These are phyloP conservation scores for Lutjanus erythropterus DNA, from an alignment of 2,113 vertebrate species.

Conservation along the genomic window DNA sequence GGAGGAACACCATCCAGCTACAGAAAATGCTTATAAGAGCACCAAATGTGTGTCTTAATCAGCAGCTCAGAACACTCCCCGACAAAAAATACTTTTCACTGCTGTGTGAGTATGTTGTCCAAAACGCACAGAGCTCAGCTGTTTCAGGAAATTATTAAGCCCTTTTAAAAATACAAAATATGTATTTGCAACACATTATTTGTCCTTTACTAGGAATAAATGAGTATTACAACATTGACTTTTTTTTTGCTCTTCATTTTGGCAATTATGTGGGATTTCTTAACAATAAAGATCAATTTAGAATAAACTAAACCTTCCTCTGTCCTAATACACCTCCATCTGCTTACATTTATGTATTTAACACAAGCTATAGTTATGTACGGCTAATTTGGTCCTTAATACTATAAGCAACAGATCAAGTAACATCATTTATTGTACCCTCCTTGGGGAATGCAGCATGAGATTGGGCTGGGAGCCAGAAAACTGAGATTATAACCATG, in stretches of 20 bases:
- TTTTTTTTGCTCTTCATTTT: not conserved
- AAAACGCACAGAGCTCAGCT: not conserved
- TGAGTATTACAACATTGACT: too few relatives aligned
- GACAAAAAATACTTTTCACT: not conserved
- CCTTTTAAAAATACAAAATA: not conserved
- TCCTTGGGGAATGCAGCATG: not conserved
- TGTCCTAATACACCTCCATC: not conserved
- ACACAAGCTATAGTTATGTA: not conserved
- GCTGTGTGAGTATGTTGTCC: not conserved
- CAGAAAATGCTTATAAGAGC: not conserved
- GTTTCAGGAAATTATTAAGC: not conserved
- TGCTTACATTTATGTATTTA: not conserved
- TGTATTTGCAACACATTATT: not conserved
- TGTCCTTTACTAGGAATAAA: not conserved
- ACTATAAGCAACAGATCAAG: not conserved
- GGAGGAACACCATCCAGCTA: not conserved
- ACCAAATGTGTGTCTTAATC: not conserved
- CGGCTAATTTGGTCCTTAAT: not conserved
- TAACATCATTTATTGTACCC: not conserved
- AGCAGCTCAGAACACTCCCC: not conserved
- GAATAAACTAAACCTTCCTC: not conserved
- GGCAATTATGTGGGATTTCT: not conserved
- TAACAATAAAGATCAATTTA: too few relatives aligned
- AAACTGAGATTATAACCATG: slow-evolving; percentile 18
- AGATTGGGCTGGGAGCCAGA: slow-evolving; percentile 6